phyloP scores from a whole-genome alignment of 2,113 vertebrate species.

The Thalassoma bifasciatum region DNA sequence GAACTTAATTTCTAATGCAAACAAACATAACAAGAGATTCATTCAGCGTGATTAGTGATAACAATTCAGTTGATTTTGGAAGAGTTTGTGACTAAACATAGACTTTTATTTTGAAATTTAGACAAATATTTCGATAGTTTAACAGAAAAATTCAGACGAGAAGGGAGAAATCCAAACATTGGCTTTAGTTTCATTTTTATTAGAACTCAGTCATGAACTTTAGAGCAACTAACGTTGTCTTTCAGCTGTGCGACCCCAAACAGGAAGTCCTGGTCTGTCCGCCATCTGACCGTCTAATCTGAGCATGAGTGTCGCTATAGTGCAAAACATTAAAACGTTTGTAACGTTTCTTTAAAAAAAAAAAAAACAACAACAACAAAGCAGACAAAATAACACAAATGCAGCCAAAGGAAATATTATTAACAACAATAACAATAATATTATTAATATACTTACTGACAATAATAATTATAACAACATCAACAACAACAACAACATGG shows the following conservation, averaged over 20 bases:
- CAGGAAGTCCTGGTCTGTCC: neutral
- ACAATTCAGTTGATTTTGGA: no score
- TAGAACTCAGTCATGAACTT: neutral
- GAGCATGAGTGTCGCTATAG: constrained; percentile 92
- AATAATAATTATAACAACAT: constrained; percentile 54
- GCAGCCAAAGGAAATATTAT: constrained; percentile 59
- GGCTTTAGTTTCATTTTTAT: neutral
- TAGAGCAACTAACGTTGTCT: no score
- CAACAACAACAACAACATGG: constrained; percentile 67
- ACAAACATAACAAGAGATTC: no score
- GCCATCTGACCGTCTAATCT: constrained; percentile 82
- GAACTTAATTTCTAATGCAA: no score
- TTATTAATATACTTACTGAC: constrained; percentile 70
- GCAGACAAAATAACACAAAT: constrained; percentile 55
- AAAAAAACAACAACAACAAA: constrained; percentile 30
- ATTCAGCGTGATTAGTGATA: no score
- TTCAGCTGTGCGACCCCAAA: no score
- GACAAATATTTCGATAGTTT: no score
- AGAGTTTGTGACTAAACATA: no score
- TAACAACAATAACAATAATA: constrained; percentile 62
- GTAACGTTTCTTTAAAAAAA: constrained; percentile 65
- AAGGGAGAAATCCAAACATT: neutral
- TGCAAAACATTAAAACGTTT: constrained; percentile 97
- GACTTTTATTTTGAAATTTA: no score
- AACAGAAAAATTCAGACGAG: neutral